Conservation (phyloP, 2,797 vertebrate species). For the Argya squamiceps region DNA sequence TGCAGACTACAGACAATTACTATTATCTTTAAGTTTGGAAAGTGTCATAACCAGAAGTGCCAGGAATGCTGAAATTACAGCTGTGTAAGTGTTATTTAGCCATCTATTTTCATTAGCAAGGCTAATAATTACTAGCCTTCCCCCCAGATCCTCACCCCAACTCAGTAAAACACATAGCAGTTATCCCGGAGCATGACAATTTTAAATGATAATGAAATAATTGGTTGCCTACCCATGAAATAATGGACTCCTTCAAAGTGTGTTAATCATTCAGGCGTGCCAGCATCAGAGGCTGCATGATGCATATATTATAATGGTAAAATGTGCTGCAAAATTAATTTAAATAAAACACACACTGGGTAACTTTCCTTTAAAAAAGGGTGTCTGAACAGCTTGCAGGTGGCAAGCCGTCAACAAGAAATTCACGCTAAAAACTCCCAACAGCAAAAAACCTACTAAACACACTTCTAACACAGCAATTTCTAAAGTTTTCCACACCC, state of each 20-base stretch:
- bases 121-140: neutral
- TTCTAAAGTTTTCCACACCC: neutral
- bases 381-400: neutral
- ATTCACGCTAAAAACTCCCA: neutral
- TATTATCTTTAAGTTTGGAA: slow-evolving; percentile 1
- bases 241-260: neutral
- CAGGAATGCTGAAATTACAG: neutral
- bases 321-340: neutral
- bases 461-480: neutral
- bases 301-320: neutral
- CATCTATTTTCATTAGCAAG: neutral
- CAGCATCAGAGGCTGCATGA: neutral
- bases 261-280: neutral
- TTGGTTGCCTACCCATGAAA: neutral
- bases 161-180: neutral
- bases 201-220: neutral
- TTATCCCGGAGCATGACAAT: neutral
- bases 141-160: neutral
- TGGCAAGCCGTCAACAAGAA: neutral
- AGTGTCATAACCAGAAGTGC: neutral
- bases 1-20: neutral
- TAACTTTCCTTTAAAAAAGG: neutral
- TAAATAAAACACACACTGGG: neutral
- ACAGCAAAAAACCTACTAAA: fast-evolving
- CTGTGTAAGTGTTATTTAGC: neutral